phyloP scores from a whole-genome alignment of 92 coral and sea anemone genomes.

The Epizoanthus fatuus region DNA sequence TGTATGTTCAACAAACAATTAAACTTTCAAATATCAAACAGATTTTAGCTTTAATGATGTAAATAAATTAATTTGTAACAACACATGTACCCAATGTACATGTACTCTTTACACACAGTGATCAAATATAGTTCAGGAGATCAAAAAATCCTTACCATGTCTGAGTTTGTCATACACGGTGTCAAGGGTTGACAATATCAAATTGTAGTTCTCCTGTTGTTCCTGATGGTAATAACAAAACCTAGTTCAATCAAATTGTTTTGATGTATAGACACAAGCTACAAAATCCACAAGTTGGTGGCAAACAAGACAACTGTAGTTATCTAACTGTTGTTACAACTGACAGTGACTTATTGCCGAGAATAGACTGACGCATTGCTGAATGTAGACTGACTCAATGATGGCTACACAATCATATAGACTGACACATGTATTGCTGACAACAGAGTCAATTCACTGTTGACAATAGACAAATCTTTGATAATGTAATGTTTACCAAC shows the following conservation, averaged over 20 bases:
- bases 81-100: neutral
- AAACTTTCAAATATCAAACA: neutral
- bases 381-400: no score
- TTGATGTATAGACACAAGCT: no score
- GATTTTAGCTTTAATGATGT: neutral
- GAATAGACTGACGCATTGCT: no score
- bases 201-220: conserved; percentile 91
- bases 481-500: no score
- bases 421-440: no score
- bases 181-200: conserved; percentile 86
- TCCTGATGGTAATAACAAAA: conserved; percentile 61
- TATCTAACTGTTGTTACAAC: no score
- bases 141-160: conserved; percentile 72
- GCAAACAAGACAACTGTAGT: no score
- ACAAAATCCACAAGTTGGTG: no score
- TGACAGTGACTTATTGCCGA: no score
- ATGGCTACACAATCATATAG: no score
- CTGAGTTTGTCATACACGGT: conserved; percentile 85
- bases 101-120: neutral
- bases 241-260: neutral
- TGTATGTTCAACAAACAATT: neutral
- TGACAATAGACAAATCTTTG: no score
- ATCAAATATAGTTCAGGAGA: neutral
- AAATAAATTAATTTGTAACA: neutral
- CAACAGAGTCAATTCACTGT: no score